Percentiles rank a stretch among this genome's conserved stretches.
Evolutionary conservation across 1,140 invertebrate species (phyloP).

Genomic region (Zaprionus kolodkinae): DNA sequence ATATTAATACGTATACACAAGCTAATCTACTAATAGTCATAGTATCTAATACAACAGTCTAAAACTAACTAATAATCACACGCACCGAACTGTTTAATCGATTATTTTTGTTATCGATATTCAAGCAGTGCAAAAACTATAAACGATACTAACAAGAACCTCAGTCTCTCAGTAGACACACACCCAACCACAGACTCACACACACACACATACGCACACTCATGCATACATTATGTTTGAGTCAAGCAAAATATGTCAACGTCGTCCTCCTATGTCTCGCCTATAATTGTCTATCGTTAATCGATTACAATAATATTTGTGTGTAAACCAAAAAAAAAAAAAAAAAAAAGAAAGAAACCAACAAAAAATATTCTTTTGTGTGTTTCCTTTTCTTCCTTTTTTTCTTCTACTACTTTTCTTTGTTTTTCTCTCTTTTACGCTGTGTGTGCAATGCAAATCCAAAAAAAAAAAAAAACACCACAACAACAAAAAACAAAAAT

Average conservation of each 20-base stretch:
- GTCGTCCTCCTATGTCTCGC: conserved; percentile 31
- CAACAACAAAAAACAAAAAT: conserved; percentile 50
- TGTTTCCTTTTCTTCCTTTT: conserved; percentile 82
- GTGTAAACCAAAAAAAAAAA: conserved; percentile 22
- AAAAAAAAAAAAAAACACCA: conserved; percentile 26
- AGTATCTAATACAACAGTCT: conserved; percentile 8
- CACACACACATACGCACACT: conserved; percentile 15
- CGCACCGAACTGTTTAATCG: conserved; percentile 5
- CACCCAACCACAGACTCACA: background rate
- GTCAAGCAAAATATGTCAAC: conserved; percentile 24
- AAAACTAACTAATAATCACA: conserved; percentile 11
- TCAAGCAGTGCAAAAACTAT: conserved; percentile 11
- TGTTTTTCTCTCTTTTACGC: conserved; percentile 80
- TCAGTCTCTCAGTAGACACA: conserved; percentile 9
- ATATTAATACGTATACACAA: conserved; percentile 22
- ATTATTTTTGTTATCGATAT: conserved; percentile 11
- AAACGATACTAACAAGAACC: conserved; percentile 10
- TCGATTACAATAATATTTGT: conserved; percentile 22
- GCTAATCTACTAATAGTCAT: conserved; percentile 23
- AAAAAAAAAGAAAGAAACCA: conserved; percentile 51
- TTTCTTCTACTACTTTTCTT: conserved; percentile 81
- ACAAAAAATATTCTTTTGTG: conserved; percentile 77
- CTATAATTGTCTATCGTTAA: conserved; percentile 25
- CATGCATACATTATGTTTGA: conserved; percentile 33
- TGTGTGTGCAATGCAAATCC: conserved; percentile 65